Evolutionary conservation across 2,113 vertebrate species (phyloP).

Genomic region (Catagonus wagneri): DNA sequence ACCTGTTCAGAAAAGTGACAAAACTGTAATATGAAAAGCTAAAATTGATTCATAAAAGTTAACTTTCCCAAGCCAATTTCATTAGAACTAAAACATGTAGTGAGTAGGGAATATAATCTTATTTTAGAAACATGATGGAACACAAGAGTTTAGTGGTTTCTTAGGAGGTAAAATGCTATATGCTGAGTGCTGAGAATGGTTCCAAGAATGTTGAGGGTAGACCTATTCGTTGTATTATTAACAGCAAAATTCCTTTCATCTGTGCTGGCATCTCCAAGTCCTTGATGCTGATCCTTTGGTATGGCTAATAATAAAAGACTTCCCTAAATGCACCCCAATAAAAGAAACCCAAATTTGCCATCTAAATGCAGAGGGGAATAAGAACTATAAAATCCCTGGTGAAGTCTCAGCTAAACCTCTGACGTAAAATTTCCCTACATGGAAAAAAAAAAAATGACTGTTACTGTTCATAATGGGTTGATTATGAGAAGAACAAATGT

Average conservation of each 20-base stretch:
- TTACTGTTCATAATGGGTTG: no score
- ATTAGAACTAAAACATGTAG: no score
- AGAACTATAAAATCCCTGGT: background rate
- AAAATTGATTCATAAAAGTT: background rate
- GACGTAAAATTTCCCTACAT: background rate
- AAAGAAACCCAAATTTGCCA: no score
- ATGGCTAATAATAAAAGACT: no score
- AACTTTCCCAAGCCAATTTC: background rate
- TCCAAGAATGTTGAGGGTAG: no score
- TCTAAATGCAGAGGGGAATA: background rate
- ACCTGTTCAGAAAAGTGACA: no score
- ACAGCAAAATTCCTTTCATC: background rate
- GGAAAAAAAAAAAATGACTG: background rate
- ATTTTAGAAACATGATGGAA: no score
- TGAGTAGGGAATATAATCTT: background rate
- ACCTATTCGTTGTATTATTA: background rate
- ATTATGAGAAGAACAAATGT: background rate
- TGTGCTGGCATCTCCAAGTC: background rate
- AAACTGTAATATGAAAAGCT: background rate
- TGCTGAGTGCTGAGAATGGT: no score
- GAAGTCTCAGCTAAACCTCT: background rate
- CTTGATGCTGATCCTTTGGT: no score
- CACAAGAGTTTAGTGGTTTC: no score
- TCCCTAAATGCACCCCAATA: no score
- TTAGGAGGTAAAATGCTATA: no score